Conservation (phyloP, 2,888 invertebrate genomes). For the Torymus aiolomorphi region DNA sequence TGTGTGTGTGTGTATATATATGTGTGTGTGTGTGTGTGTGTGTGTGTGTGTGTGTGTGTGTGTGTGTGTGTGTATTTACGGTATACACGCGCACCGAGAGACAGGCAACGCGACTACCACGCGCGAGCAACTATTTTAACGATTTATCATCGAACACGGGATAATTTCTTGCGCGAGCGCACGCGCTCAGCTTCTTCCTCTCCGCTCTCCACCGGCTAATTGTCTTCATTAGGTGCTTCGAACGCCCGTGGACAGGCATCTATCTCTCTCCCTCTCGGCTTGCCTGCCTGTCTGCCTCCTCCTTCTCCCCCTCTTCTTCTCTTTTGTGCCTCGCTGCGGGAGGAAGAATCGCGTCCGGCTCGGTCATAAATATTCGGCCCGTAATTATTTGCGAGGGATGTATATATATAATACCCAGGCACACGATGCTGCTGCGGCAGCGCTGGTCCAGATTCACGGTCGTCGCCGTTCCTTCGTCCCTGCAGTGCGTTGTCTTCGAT, state of each 20-base stretch:
- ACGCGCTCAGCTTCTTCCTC: background rate
- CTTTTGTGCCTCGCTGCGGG: background rate
- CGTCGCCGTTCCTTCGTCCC: too few species aligned
- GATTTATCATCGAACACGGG: conserved; percentile 44
- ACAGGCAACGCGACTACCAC: too few species aligned
- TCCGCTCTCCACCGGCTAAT: conserved; percentile 21
- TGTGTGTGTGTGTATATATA: too few species aligned
- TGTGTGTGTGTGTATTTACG: too few species aligned
- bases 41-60: too few species aligned
- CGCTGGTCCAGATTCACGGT: too few species aligned
- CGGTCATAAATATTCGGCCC: conserved; percentile 35
- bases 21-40: too few species aligned
- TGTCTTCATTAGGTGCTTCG: conserved; percentile 42
- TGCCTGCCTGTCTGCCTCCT: too few species aligned
- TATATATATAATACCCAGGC: too few species aligned
- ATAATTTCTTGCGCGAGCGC: conserved; percentile 12
- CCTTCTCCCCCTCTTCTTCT: too few species aligned
- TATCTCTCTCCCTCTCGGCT: background rate
- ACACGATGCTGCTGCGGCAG: too few species aligned
- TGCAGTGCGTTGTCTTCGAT: too few species aligned
- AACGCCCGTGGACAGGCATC: conserved; percentile 15
- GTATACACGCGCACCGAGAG: background rate
- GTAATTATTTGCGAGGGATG: conserved; percentile 35
- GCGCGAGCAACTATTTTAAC: conserved; percentile 14
- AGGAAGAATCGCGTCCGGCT: conserved; percentile 11